Conservation (phyloP, 2,113 vertebrate genomes). For the Anhinga anhinga region DNA sequence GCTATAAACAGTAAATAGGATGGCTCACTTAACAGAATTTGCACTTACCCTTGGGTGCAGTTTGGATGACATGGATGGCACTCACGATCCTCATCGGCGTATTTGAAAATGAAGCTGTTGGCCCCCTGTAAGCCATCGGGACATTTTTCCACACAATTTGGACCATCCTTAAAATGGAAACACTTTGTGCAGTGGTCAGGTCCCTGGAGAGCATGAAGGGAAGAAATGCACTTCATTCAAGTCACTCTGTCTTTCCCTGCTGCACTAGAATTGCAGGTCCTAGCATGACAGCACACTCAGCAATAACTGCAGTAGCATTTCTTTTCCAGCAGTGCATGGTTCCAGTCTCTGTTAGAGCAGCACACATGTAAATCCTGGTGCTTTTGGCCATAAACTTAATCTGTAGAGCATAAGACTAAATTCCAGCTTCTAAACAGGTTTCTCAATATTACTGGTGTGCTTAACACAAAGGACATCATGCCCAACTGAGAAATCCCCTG, state of each 20-base stretch:
- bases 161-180: slow-evolving; percentile 95
- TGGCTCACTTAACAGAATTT: neutral
- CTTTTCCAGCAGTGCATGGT: neutral
- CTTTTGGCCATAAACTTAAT: neutral
- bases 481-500: neutral
- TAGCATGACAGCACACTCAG: neutral
- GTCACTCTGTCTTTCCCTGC: neutral
- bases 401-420: neutral
- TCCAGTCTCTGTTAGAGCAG: neutral
- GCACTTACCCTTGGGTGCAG: slow-evolving; percentile 94
- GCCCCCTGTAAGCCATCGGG: slow-evolving; percentile 93
- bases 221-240: neutral
- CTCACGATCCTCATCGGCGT: slow-evolving; percentile 90
- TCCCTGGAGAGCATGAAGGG: slow-evolving; percentile 73
- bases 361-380: neutral
- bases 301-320: neutral
- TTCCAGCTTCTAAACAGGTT: neutral
- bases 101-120: slow-evolving; percentile 98
- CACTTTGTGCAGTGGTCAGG: slow-evolving; percentile 94
- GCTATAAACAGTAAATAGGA: neutral
- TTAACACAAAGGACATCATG: neutral
- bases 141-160: slow-evolving; percentile 96
- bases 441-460: neutral
- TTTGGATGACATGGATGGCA: slow-evolving; percentile 94
- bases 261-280: neutral